phyloP scores from a whole-genome alignment of 2,888 invertebrate species.

The Platycheirus rosarum region DNA sequence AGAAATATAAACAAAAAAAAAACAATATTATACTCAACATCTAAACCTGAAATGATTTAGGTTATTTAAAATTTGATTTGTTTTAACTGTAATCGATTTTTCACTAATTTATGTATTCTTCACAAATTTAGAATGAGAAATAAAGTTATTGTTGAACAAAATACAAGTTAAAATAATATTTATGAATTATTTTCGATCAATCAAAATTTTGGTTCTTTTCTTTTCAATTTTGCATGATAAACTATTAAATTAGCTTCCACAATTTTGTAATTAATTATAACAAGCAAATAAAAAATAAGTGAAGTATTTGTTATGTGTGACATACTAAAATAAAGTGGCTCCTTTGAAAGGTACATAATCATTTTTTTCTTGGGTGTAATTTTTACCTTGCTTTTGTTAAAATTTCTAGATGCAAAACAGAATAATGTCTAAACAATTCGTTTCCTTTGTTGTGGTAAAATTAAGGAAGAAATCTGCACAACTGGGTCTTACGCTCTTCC shows the following conservation, averaged over 20 bases:
- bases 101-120: conserved; percentile 64
- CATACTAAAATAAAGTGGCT: conserved; percentile 55
- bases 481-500: too few relatives aligned
- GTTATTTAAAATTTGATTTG: conserved; percentile 3
- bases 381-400: too few relatives aligned
- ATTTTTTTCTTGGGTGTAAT: conserved; percentile 2
- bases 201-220: conserved; percentile 19
- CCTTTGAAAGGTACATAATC: conserved; percentile 41
- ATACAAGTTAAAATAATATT: conserved; percentile 11
- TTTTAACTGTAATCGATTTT: conserved; percentile 27
- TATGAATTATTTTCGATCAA: conserved; percentile 5
- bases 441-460: too few relatives aligned
- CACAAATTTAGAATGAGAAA: conserved; percentile 59
- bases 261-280: conserved; percentile 28
- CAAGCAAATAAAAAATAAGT: conserved; percentile 21
- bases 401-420: too few relatives aligned
- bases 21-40: conserved; percentile 20
- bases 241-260: conserved; percentile 40
- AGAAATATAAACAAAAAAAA: background rate
- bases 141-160: conserved; percentile 16
- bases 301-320: conserved; percentile 42
- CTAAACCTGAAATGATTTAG: conserved; percentile 8
- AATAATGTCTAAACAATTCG: too few relatives aligned
- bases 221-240: too few relatives aligned
- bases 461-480: too few relatives aligned